Evolutionary conservation across 2,797 vertebrate species (phyloP).

Genomic region (Staurois parvus): DNA sequence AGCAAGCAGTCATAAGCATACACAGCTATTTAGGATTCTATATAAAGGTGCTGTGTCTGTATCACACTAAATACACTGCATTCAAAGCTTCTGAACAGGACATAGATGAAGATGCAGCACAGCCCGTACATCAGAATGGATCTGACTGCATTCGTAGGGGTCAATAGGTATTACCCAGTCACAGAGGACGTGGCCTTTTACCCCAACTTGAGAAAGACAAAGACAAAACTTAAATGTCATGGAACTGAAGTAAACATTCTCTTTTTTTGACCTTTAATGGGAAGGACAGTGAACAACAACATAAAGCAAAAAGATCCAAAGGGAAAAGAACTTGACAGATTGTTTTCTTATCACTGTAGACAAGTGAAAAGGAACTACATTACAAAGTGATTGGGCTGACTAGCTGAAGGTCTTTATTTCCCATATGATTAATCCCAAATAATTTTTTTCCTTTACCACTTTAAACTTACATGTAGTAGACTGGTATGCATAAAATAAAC

Average conservation of each 20-base stretch:
- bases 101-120: neutral
- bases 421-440: neutral
- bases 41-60: too few species aligned
- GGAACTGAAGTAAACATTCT: slow-evolving; percentile 34
- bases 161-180: neutral
- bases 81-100: too few species aligned
- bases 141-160: neutral
- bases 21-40: too few species aligned
- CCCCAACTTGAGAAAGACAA: slow-evolving; percentile 6
- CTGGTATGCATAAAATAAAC: neutral
- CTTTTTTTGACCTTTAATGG: slow-evolving; percentile 45
- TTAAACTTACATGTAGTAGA: neutral
- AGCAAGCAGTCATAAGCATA: too few species aligned
- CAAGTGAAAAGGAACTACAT: slow-evolving; percentile 39
- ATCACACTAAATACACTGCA: too few species aligned
- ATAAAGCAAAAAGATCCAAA: slow-evolving; percentile 36
- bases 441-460: neutral
- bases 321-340: slow-evolving; percentile 45
- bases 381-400: slow-evolving; percentile 8
- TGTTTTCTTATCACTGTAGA: slow-evolving; percentile 51
- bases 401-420: slow-evolving; percentile 18
- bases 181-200: neutral
- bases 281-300: slow-evolving; percentile 10
- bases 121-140: neutral
- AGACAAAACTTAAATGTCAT: slow-evolving; percentile 18